Base-by-base conservation (phyloP, 2,888 invertebrate species). In the Cyrtodaria siliqua region DNA sequence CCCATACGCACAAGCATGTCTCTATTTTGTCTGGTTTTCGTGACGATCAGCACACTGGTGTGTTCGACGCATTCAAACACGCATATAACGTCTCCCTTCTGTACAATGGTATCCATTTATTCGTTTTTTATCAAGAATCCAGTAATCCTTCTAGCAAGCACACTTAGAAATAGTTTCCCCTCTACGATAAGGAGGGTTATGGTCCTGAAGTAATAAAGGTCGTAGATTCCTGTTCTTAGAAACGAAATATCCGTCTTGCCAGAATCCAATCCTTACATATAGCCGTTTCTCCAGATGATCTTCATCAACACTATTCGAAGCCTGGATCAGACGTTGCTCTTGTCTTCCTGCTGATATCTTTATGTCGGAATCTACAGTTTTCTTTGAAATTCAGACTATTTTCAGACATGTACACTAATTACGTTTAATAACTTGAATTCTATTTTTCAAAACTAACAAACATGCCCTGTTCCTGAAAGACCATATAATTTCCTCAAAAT, bases 181-280 rank as follows among this genome's bases (percentile, higher is more conserved):
- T 78, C 56, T 2, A 75, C 57, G 47, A 68, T 81, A 2, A 78
- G 60, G 2, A 69, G 47, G 6, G 72, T 75, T 29, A 79, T 72
- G 20, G 75, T 79, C 38, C 68, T 73, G 56, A 78, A 78, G 40
- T 77, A 70, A 4, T 50, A 47, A n/a, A 70, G 55, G 1, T 29
- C 64, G 50, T 53, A 1, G 73, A 38, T 26, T 80, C 55, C 56
- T 73, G 56, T 29, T 69, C 62, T 27, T 77, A 1, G 73, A 67
- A 6, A 73, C 50, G 44, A 67, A 71, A 24, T 67, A 79, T 0
- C 67, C 63, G 23, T 73, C 70, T n/a, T 66, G 56, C 63, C n/a
- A 50, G 42, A 26, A 50, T 23, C 60, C 66, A 79, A 12, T 33
- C 27, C n/a, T 52, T 42, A 40, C 61, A 59, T 24, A 23, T 6